phyloP scores from a whole-genome alignment of 1,140 invertebrate species.

The Spodoptera litura region DNA sequence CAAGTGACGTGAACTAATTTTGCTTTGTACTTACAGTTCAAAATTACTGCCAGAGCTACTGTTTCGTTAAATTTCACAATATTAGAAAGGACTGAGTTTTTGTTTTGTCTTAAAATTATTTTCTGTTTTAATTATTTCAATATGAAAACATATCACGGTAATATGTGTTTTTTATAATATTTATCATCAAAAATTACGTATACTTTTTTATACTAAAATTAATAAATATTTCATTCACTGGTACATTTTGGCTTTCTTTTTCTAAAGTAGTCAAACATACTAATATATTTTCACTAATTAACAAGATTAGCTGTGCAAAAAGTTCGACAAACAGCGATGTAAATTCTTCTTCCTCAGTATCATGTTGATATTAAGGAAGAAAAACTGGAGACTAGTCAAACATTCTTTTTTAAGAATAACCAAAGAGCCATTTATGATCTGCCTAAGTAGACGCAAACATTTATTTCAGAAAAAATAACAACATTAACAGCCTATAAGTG shows the following conservation, averaged over 20 bases:
- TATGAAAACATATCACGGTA: too few relatives aligned
- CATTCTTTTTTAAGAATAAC: background rate
- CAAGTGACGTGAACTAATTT: slow-evolving; percentile 15
- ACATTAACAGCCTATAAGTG: too few relatives aligned
- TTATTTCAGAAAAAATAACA: too few relatives aligned
- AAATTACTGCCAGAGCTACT: background rate
- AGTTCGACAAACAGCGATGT: background rate
- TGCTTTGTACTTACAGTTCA: slow-evolving; percentile 6
- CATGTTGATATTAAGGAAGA: background rate
- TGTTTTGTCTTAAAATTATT: too few relatives aligned
- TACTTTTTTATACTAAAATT: too few relatives aligned
- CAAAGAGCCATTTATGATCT: background rate
- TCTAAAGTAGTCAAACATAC: too few relatives aligned
- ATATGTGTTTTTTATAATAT: too few relatives aligned
- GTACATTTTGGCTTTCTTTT: too few relatives aligned
- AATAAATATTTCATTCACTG: too few relatives aligned
- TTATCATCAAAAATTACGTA: too few relatives aligned
- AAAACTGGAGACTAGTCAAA: background rate
- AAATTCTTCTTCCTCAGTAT: background rate
- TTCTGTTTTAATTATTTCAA: background rate
- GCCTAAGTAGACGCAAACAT: too few relatives aligned
- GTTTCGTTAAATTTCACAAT: background rate
- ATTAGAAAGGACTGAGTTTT: too few relatives aligned
- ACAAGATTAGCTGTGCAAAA: background rate
- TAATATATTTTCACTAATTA: background rate